Base-by-base conservation (phyloP, 2,888 invertebrate genomes). In the Diplazon laetatorius region DNA sequence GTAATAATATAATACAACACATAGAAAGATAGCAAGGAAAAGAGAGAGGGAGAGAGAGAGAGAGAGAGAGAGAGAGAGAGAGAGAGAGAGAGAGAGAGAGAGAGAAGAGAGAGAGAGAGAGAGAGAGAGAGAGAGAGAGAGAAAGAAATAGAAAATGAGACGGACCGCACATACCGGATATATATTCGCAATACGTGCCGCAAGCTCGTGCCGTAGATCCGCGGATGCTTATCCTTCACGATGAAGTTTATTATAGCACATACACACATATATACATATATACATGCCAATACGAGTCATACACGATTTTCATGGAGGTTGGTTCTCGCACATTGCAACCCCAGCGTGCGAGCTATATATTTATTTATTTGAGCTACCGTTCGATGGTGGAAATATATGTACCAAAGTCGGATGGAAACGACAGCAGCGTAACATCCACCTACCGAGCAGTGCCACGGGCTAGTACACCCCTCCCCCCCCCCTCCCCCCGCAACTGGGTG, bases 121-220 rank as follows among this genome's bases (percentile, higher is more conserved):
- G 30, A 30, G 30, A 30, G 30, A 30, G 30, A 30, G 52, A 48
- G 39, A 10, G 42, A 55, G 55, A 2, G 30, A 30, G 30, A 14
- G 14, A 55, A 35, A 39, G n/a, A 52, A n/a, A 9, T 0, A 39
- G 25, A 44, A 30, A 30, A 39, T 35, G 35, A 12, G 50, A 39
- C 50, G 37, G 50, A 30, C 22, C 30, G 18, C 25, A 42, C 35
- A 35, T 42, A 62, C 39, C 25, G 6, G 16, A 25, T 46, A 66
- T 71, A 72, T 75, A 78, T 78, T 74, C 46, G 50, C 12, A 55
- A 48, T 78, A 78, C 78, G 75, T 78, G 78, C 74, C 35, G 39
- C 39, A 48, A 66, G 55, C 71, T 46, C 39, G 9, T 42, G 57
- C 52, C 14, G 46, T 60, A 74, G 65, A 74, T 74, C 55, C 30